Conservation (phyloP, 2,797 vertebrate genomes). For the Tapirus indicus region DNA sequence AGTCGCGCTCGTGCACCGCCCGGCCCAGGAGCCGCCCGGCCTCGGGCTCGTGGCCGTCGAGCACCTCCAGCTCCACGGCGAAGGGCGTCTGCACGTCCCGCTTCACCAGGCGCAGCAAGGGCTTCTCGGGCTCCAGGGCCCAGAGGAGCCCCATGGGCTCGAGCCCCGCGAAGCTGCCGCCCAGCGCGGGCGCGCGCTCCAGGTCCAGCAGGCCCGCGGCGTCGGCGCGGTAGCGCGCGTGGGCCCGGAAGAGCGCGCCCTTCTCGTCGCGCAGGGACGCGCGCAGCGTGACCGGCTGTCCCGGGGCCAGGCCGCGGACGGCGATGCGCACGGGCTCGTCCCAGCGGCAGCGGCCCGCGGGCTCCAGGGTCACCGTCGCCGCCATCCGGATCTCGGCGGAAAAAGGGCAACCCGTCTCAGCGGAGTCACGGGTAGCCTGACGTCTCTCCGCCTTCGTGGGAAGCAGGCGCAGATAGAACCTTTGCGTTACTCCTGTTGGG, state of each 20-base stretch:
- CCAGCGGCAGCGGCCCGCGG: conserved; percentile 87
- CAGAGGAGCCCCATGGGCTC: no score
- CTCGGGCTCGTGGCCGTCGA: conserved; percentile 80
- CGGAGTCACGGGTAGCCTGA: fast-evolving
- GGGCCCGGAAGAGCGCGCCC: conserved; percentile 89
- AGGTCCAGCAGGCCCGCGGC: no score
- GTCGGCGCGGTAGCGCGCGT: no score
- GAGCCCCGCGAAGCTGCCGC: no score
- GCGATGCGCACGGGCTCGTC: conserved; percentile 89
- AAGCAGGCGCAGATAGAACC: background rate
- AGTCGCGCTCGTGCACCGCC: conserved; percentile 87
- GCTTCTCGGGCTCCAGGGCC: no score
- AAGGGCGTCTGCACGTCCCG: conserved; percentile 82
- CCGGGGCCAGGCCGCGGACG: conserved; percentile 89
- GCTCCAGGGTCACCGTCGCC: conserved; percentile 73
- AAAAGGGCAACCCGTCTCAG: fast-evolving
- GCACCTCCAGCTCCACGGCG: conserved; percentile 87
- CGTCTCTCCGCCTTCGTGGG: background rate
- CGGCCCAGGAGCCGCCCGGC: conserved; percentile 82
- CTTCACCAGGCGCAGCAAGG: background rate
- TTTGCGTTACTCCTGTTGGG: fast-evolving
- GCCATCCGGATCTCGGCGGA: fast-evolving
- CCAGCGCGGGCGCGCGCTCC: no score
- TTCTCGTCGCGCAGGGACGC: conserved; percentile 88
- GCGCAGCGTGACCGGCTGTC: conserved; percentile 88